Base-by-base conservation (phyloP, 2,113 vertebrate genomes). In the Marmota monax region DNA sequence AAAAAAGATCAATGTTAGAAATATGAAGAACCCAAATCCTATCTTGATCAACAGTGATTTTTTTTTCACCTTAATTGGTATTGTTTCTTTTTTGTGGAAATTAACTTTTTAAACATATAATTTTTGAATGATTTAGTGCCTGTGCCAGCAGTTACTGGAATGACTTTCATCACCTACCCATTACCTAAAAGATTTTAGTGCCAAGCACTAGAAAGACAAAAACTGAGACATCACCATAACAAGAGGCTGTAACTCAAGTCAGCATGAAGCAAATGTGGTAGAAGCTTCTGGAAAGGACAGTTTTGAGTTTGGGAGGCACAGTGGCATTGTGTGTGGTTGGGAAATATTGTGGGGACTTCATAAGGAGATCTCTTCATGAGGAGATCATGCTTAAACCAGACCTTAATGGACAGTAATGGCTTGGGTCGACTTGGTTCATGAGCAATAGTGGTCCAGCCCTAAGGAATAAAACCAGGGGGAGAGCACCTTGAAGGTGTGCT, bases 71-170 rank as follows among this genome's bases (percentile, higher is more conserved):
- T 88, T 91, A 61, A 37, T 34, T 92, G 73, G 3, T 79, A 1
- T 67, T 56, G 42, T 39, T 89, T 67, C 10, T 18, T 37, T 70
- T 83, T 94, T 82, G 74, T 51, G 18, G 65, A 91, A 93, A 90
- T 69, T 61, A 80, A 14, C 48, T 84, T 96, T 67, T 82, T 51
- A 77, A 72, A 76, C 45, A 53, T 79, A 13, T 65, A 8, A 63
- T 53, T 77, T 78, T 88, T 80, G 45, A 73, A 56, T 63, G 48
- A 5, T 39, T 96, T 90, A 67, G 63, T 78, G 12, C 53, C 67
- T 29, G 7, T 76, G 48, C 53, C 27, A 61, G n/a, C 48, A 48
- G 34, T 56, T 32, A 25, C 72, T 73, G 84, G 65, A 23, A 80
- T 23, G 58, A 76, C 23, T 84, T 69, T 73, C 72, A 72, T 45